Evolutionary conservation across 2,888 invertebrate species (phyloP).

Genomic region (Ferdinandea cuprea): DNA sequence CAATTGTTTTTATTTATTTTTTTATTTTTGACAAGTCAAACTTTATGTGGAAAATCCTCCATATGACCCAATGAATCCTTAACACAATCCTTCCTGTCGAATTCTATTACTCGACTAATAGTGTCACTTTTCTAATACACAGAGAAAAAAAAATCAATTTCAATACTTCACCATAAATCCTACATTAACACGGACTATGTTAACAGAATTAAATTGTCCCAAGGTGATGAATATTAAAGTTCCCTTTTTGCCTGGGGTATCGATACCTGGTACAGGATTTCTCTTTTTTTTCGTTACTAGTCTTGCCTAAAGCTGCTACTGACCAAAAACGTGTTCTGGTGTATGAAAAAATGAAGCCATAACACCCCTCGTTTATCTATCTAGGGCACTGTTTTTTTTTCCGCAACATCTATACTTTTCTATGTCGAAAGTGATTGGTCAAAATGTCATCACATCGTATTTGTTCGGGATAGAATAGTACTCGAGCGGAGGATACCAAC

Average conservation of each 20-base stretch:
- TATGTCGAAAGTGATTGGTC: slow-evolving; percentile 49
- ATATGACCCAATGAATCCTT: background rate
- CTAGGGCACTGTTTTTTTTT: slow-evolving; percentile 32
- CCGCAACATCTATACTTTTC: slow-evolving; percentile 35
- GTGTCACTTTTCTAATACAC: background rate
- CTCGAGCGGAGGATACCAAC: background rate
- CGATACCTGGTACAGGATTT: background rate
- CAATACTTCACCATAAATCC: slow-evolving; percentile 1
- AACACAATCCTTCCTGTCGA: background rate
- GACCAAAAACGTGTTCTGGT: background rate
- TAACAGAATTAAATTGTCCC: slow-evolving; percentile 49
- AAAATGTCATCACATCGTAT: slow-evolving; percentile 27
- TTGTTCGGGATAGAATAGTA: background rate
- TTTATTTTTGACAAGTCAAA: background rate
- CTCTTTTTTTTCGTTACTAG: background rate
- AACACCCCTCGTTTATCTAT: slow-evolving; percentile 50
- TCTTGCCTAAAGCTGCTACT: background rate
- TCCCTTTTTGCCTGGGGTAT: slow-evolving; percentile 12
- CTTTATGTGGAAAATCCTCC: too few relatives aligned
- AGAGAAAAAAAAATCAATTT: slow-evolving; percentile 28
- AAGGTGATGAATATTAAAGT: slow-evolving; percentile 43
- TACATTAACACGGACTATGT: slow-evolving; percentile 32
- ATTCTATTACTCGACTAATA: background rate
- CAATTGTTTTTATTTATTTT: background rate
- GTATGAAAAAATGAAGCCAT: slow-evolving; percentile 28